Conservation (phyloP, 2,113 vertebrate species). For the Gallinago media region DNA sequence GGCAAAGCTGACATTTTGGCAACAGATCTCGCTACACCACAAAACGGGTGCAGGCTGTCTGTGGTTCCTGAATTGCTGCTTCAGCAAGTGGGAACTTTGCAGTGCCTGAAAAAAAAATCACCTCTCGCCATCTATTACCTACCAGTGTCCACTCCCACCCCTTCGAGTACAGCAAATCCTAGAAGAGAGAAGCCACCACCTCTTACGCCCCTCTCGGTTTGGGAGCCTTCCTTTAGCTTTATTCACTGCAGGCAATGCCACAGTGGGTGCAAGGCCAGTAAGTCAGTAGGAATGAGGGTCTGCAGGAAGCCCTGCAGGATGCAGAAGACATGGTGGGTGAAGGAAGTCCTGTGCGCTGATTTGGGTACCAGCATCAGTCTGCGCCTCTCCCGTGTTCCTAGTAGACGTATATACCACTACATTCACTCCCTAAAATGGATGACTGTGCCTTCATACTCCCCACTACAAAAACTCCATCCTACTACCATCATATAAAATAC, state of each 20-base stretch:
- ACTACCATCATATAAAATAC: not conserved
- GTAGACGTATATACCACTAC: not conserved
- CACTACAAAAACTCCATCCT: not conserved
- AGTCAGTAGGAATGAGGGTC: accelerated
- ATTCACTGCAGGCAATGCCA: not conserved
- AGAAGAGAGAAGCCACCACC: accelerated
- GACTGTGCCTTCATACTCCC: too few species aligned
- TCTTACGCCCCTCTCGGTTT: not conserved
- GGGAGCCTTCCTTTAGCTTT: not conserved
- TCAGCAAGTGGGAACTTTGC: not conserved
- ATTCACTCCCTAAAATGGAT: not conserved
- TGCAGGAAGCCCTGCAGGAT: not conserved
- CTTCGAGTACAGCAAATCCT: not conserved
- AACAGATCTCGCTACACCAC: not conserved
- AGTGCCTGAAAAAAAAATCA: not conserved
- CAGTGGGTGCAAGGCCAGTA: not conserved
- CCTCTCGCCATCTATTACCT: not conserved
- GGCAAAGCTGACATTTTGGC: not conserved
- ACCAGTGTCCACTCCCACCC: not conserved
- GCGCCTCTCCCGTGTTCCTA: not conserved
- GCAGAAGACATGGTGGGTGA: not conserved
- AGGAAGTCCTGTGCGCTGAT: not conserved
- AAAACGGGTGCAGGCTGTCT: accelerated
- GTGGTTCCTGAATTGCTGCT: not conserved
- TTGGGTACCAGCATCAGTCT: not conserved